Evolutionary conservation across 1,140 invertebrate species (phyloP), one percentile per base, ranked within the genome.

Genomic region (Orius insidiosus): DNA sequence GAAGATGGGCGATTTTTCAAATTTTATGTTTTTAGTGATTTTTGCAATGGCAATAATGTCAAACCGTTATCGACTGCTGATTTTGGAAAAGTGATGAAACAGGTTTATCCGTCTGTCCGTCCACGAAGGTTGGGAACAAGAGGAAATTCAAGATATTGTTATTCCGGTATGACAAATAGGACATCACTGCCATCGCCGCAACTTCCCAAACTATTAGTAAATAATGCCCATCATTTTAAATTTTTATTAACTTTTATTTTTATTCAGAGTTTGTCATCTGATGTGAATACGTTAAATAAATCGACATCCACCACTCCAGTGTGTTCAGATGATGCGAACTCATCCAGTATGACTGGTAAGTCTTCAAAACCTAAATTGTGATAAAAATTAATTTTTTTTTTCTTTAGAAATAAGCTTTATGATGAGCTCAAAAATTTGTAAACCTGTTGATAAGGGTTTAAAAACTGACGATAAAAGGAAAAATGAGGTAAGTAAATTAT

Each of bases 71-170:
- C 87, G 37, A 92, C 88, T 4, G 90, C 90, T 19, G 90, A 96
- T 67, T 96, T 96, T 70, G 92, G 92, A 3, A 95, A 95, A 69
- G 85, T 94, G 5, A 93, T 96, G 85, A 94, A 94, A 61, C 87
- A 93, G 63, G 86, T 93, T 6, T 96, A 94, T 65, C 89, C 89
- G 0, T 73, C 69, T 46, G 80, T 86, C 19, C 75, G 87, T 52
- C 86, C 89, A 3, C 69, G 90, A 39, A 69, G 90, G 50, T 70
- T 96, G 5, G 92, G 92, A 5, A 90, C 87, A 32, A 70, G 92
- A 31, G 92, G 92, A 13, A 87, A 94, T 66, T 94, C 89, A 7
- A 80, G 84, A 55, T 94, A 95, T 62, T 94, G 88, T 65, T 94
- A 95, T 63, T 84, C 87, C 51, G 89, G 89, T 19, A 76, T 95